Base-by-base conservation (phyloP, 2,113 vertebrate species). In the Peromyscus californicus region DNA sequence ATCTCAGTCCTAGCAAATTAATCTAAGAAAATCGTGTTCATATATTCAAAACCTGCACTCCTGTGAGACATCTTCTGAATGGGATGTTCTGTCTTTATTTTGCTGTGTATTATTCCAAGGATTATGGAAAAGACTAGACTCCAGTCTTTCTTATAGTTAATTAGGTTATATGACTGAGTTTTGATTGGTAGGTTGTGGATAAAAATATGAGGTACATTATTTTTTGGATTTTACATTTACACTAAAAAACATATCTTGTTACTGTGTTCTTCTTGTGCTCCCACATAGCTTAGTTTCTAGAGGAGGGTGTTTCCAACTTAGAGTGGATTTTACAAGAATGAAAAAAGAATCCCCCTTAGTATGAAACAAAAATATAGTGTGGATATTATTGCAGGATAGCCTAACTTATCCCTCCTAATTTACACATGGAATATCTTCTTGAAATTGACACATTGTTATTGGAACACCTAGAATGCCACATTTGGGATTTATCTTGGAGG, bases 41-140 rank as follows among this genome's bases (percentile, higher is more conserved):
- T 82, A 78, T 45, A 10, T 24, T 87, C 61, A 89, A 87, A 54
- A 70, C 22, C 51, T 96, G 8, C 31, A 51, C 93, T 89, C 91
- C 72, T 93, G 51, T 76, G 11, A 33, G 24, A 82, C 19, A 7
- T 78, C 31, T 89, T 96, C 79, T 59, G 59, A 22, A 51, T 69
- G 29, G 82, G 42, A 83, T 80, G 21, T 87, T 74, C 63, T 85
- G 3, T n/a, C 39, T 21, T 63, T 83, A 57, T 6, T 24, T n/a
- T 63, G 42, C 26, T 90, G 8, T 78, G 61, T 69, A 63, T 54
- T 93, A 12, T 59, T 72, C 1, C 51, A 42, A 39, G 11, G 21
- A 92, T 31, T 57, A 57, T 36, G 24, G 57, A 85, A 9, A 76
- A 57, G 11, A 79, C 8, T 80, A 42, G 21, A 76, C 91, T 89